Evolutionary conservation across 2,888 invertebrate species (phyloP), one percentile per base, ranked within the genome.

Genomic region (Caenorhabditis sinica): DNA sequence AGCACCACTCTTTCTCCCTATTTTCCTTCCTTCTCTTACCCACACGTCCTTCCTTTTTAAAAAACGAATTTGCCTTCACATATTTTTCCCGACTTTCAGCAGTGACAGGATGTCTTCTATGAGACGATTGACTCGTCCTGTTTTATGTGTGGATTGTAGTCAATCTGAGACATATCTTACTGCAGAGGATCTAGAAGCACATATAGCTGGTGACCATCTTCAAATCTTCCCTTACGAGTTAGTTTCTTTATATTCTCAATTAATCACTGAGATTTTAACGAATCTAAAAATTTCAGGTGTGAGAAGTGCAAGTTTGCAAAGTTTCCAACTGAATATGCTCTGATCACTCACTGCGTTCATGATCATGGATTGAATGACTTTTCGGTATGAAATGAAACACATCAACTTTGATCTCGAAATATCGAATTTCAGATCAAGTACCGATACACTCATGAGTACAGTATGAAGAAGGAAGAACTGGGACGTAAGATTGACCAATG

Each of bases 251-350:
- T 13, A 69, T 30, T 43, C 40, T 5, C 17, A 40, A 43, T 30
- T 15, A 13, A 23, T 53, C 17, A 33, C 60, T 17, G 23, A 45
- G 25, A 40, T 15, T n/a, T 23, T 20, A 23, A 36, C 6, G 3
- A 0, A 58, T 30, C 33, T 6, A 6, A 9, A 3, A 13, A 4
- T 68, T 89, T 77, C 65, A 89, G 89, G 76, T 90, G 90, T 56
- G 89, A 89, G 65, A 88, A 86, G 61, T 90, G 90, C 76, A 82
- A 83, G 43, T 90, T 83, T 30, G 88, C 89, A 5, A 89, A 89
- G 66, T 90, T 90, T 40, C 90, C 90, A n/a, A 90, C 90, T 2
- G 89, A 89, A 71, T 89, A 74, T 43, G 86, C 90, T 5, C 79
- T 89, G 11, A 63, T 81, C 33, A 85, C 73, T 43, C 90, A 90